Evolutionary conservation across 2,888 invertebrate species (phyloP).

Genomic region (Rhaphigaster nebulosa): DNA sequence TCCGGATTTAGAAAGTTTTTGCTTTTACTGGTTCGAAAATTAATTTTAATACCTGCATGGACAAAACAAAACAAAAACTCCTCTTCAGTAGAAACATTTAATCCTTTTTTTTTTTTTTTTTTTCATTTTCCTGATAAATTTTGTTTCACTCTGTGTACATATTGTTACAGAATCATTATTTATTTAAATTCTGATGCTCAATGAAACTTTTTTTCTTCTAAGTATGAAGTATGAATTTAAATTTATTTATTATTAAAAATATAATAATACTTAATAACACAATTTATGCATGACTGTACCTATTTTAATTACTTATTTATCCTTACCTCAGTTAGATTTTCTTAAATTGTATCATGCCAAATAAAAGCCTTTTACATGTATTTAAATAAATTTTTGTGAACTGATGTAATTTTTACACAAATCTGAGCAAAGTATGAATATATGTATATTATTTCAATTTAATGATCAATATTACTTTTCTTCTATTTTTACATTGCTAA

Average conservation of each 20-base stretch:
- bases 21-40: slow-evolving; percentile 64
- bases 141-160: slow-evolving; percentile 16
- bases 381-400: background rate
- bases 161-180: slow-evolving; percentile 4
- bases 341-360: background rate
- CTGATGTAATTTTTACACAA: background rate
- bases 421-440: background rate
- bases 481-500: background rate
- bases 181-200: slow-evolving; percentile 4
- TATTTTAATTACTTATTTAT: slow-evolving; percentile 15
- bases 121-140: slow-evolving; percentile 24
- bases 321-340: background rate
- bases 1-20: slow-evolving; percentile 62
- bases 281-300: slow-evolving; percentile 49
- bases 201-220: background rate
- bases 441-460: background rate
- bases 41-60: slow-evolving; percentile 56
- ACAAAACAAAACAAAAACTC: slow-evolving; percentile 37
- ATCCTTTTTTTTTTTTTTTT: slow-evolving; percentile 32
- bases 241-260: slow-evolving; percentile 1
- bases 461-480: background rate
- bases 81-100: slow-evolving; percentile 51
- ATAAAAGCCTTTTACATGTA: background rate
- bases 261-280: slow-evolving; percentile 15
- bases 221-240: background rate